These are phyloP conservation scores for Botia almorhae DNA, from an alignment of 2,797 vertebrate genomes.

Conservation along the genomic window DNA sequence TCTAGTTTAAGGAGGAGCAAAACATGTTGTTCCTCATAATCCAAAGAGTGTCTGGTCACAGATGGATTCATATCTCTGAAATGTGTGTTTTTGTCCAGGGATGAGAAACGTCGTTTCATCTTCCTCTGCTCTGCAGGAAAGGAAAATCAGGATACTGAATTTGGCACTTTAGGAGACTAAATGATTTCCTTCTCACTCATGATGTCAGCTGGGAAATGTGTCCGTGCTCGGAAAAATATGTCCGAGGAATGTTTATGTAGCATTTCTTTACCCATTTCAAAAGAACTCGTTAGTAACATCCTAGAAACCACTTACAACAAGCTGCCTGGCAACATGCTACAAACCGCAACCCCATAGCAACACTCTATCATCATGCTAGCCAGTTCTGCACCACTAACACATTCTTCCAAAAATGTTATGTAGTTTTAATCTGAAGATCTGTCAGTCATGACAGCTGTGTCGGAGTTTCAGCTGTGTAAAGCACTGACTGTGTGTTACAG, in stretches of 20 bases:
- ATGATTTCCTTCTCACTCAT: constrained; percentile 99
- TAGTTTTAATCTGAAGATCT: constrained; percentile 51
- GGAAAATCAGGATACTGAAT: constrained; percentile 99
- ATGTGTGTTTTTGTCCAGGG: constrained; percentile 86
- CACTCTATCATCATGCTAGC: not conserved
- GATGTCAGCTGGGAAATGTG: constrained; percentile 97
- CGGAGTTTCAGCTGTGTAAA: constrained; percentile 76
- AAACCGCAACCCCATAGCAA: not conserved
- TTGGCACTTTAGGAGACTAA: constrained; percentile 99
- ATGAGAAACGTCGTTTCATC: constrained; percentile 91
- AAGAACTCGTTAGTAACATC: constrained; percentile 73
- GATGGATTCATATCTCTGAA: constrained; percentile 83
- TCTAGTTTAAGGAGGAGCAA: constrained; percentile 62
- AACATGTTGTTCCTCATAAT: constrained; percentile 83
- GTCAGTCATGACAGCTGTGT: constrained; percentile 72
- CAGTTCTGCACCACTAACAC: too few relatives aligned
- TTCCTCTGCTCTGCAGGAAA: constrained; percentile 86
- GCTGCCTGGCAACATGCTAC: too few relatives aligned
- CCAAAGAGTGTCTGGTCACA: constrained; percentile 80
- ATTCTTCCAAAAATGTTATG: too few relatives aligned
- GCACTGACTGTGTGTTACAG: constrained; percentile 57
- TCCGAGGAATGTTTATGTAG: constrained; percentile 99
- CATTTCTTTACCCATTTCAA: constrained; percentile 68
- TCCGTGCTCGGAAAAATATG: constrained; percentile 98
- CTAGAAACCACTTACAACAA: not conserved